These are phyloP conservation scores for Drosophila fungiperda DNA, from an alignment of 2,888 invertebrate genomes.

Conservation along the genomic window DNA sequence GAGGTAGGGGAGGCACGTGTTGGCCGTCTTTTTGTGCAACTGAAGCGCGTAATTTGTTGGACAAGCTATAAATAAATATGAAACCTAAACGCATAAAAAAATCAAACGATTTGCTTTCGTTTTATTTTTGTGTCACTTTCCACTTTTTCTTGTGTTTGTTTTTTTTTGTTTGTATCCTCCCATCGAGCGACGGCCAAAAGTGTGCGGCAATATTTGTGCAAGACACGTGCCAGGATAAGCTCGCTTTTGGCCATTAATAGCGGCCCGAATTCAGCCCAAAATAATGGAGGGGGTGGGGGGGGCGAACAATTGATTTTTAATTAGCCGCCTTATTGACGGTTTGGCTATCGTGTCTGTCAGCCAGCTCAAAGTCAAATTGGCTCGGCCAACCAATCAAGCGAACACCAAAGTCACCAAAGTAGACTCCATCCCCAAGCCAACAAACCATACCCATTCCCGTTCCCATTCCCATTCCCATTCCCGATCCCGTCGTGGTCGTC, in stretches of 20 bases:
- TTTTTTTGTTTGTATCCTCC: not conserved
- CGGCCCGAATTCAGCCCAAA: constrained; percentile 34
- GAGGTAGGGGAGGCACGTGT: constrained; percentile 61
- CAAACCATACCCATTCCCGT: not conserved
- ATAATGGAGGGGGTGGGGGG: constrained; percentile 11
- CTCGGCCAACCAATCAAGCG: constrained; percentile 60
- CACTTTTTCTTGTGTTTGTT: constrained; percentile 9
- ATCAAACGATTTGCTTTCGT: constrained; percentile 67
- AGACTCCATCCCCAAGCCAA: not conserved
- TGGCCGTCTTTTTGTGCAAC: constrained; percentile 68
- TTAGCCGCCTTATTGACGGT: constrained; percentile 47
- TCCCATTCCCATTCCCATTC: not conserved
- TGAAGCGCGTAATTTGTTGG: constrained; percentile 79
- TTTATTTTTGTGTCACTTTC: constrained; percentile 31
- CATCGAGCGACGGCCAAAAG: constrained; percentile 29
- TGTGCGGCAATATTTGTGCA: constrained; percentile 47
- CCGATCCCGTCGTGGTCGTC: constrained; percentile 7
- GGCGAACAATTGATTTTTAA: constrained; percentile 70
- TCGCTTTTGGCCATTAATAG: constrained; percentile 58
- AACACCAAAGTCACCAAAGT: constrained; percentile 20
- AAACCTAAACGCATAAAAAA: constrained; percentile 65
- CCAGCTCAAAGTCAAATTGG: constrained; percentile 40
- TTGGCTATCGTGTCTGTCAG: constrained; percentile 28
- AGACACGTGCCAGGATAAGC: constrained; percentile 60
- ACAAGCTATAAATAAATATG: constrained; percentile 79